Conservation (phyloP, 23 tunicate species). For the Ciona savignyi region DNA sequence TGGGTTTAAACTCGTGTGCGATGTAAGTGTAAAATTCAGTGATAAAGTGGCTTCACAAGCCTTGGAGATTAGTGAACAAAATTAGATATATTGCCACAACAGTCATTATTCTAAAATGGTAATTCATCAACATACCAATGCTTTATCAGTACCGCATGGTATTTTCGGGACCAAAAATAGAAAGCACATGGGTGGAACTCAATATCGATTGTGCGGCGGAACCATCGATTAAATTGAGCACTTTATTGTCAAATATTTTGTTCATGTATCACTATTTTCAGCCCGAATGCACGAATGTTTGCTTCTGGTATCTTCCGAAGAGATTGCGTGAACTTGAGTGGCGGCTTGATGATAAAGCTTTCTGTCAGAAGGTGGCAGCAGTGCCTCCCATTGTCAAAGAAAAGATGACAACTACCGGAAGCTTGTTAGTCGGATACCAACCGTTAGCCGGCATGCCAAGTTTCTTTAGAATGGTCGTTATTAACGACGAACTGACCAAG, state of each 20-base stretch:
- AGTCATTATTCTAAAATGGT: too few relatives aligned
- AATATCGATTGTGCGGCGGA: too few relatives aligned
- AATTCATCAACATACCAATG: too few relatives aligned
- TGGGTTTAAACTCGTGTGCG: conserved; percentile 43
- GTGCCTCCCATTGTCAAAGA: conserved; percentile 59
- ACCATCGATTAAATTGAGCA: too few relatives aligned
- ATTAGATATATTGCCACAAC: too few relatives aligned
- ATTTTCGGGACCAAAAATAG: too few relatives aligned
- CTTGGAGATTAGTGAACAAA: too few relatives aligned
- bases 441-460: conserved; percentile 52
- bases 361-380: conserved; percentile 23
- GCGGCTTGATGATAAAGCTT: conserved; percentile 14
- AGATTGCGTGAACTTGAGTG: conserved; percentile 34
- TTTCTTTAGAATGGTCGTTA: conserved; percentile 79
- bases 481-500: conserved; percentile 38
- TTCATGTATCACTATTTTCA: not conserved
- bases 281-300: conserved; percentile 85
- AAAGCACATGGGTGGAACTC: too few relatives aligned
- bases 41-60: too few relatives aligned
- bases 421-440: conserved; percentile 24
- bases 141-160: too few relatives aligned
- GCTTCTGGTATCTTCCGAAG: conserved; percentile 41
- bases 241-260: too few relatives aligned
- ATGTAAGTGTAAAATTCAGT: conserved; percentile 13
- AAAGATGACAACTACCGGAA: conserved; percentile 39